Conservation (phyloP, 2,797 vertebrate genomes). For the Enoplosus armatus region DNA sequence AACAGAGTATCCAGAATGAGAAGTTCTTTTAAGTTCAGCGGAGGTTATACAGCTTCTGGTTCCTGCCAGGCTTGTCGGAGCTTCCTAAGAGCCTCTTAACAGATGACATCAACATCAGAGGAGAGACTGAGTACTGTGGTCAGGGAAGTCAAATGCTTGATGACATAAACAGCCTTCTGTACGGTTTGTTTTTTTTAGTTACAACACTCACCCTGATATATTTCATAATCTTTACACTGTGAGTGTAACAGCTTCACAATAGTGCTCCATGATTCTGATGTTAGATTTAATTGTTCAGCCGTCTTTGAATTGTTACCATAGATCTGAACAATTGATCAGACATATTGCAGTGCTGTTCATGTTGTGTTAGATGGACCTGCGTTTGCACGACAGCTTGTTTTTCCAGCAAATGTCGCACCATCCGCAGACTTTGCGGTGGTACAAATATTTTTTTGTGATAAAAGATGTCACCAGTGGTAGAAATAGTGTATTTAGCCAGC, state of each 20-base stretch:
- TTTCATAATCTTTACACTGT: background rate
- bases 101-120: background rate
- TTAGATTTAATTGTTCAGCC: background rate
- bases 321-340: background rate
- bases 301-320: background rate
- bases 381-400: background rate
- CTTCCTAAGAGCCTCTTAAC: background rate
- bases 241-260: no score
- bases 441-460: background rate
- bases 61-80: background rate
- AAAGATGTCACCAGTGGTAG: background rate
- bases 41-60: slow-evolving; percentile 8
- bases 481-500: background rate
- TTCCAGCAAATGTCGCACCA: background rate
- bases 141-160: background rate
- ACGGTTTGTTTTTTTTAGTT: background rate
- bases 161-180: background rate
- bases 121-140: background rate
- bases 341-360: background rate
- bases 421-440: background rate
- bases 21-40: slow-evolving; percentile 12
- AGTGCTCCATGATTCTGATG: background rate
- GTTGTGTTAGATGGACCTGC: slow-evolving; percentile 2
- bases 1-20: background rate
- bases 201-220: background rate